These are phyloP conservation scores for Gavia stellata DNA, from an alignment of 2,113 vertebrate species.

Conservation along the genomic window DNA sequence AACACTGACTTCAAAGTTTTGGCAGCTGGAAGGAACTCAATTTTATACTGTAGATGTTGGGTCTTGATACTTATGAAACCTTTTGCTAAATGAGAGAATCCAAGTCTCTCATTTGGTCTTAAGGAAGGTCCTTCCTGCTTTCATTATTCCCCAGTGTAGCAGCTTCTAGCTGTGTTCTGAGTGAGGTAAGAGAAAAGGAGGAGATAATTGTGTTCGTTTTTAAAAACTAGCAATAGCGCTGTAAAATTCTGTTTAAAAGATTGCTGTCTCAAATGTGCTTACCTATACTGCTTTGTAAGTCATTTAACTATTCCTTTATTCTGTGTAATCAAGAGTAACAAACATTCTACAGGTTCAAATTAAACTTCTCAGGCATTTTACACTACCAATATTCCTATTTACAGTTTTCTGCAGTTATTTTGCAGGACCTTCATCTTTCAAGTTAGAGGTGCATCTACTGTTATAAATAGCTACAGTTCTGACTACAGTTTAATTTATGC, in stretches of 20 bases:
- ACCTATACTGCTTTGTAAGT: background rate
- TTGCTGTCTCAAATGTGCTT: background rate
- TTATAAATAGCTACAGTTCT: background rate
- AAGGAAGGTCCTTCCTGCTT: background rate
- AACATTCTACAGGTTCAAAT: background rate
- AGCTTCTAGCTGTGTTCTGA: background rate
- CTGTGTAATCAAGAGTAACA: background rate
- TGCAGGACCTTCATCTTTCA: background rate
- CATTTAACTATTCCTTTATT: background rate
- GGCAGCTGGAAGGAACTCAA: background rate
- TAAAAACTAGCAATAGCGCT: background rate
- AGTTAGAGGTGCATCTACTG: background rate
- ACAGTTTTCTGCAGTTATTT: background rate
- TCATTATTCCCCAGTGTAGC: background rate
- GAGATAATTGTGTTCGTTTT: background rate
- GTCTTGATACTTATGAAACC: background rate
- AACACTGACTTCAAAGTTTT: background rate
- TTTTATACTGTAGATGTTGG: background rate
- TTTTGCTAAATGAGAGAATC: background rate
- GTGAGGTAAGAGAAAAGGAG: background rate
- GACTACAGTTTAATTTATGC: background rate
- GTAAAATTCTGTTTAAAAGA: background rate
- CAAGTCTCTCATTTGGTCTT: background rate
- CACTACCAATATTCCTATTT: background rate
- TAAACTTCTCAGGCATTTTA: background rate